These are phyloP conservation scores for Yponomeuta cagnagella DNA, from an alignment of 2,888 invertebrate genomes.

Conservation along the genomic window DNA sequence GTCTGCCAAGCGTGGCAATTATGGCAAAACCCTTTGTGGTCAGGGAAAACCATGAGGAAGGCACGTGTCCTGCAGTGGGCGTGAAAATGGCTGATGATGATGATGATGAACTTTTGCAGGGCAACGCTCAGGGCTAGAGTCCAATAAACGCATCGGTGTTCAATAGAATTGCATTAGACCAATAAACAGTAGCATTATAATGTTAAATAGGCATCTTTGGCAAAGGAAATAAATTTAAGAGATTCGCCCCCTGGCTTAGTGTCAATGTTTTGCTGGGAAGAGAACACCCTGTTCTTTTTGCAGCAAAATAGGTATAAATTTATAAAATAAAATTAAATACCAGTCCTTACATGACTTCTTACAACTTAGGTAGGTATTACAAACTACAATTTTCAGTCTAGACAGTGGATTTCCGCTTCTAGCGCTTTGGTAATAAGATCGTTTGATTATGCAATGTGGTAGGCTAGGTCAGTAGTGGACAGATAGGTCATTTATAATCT, in stretches of 20 bases:
- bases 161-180: too few species aligned
- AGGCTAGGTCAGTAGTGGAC: neutral
- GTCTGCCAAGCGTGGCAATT: too few species aligned
- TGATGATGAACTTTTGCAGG: too few species aligned
- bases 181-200: too few species aligned
- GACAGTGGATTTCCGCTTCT: neutral
- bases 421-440: neutral
- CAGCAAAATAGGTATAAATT: neutral
- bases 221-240: too few species aligned
- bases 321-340: neutral
- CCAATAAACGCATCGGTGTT: too few species aligned
- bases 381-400: neutral
- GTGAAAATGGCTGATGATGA: too few species aligned
- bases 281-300: neutral
- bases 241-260: neutral
- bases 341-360: slow-evolving; percentile 1
- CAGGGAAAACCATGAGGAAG: too few species aligned
- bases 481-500: slow-evolving; percentile 3
- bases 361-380: neutral
- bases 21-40: too few species aligned
- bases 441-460: neutral
- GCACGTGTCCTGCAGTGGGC: too few species aligned
- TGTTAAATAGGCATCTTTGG: too few species aligned
- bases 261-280: neutral
- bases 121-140: too few species aligned